Evolutionary conservation across 1,140 invertebrate genomes (phyloP), one percentile per base, ranked within the genome.

Genomic region (Holcopasites calliopsidis): DNA sequence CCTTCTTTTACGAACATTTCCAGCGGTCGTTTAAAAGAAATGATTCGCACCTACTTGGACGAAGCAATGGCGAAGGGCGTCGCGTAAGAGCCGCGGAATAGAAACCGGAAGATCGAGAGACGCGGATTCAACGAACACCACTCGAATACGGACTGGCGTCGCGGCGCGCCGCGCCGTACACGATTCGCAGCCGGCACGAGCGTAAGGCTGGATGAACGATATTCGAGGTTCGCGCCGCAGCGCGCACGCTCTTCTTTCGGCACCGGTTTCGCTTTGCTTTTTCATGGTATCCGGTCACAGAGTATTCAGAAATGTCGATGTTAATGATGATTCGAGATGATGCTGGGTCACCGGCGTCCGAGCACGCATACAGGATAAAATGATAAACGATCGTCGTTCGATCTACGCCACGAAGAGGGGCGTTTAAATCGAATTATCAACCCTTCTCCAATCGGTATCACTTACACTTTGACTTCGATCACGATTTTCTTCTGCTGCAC

Each of bases 101-200:
- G n/a, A 47, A 47, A 47, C 6, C 3, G 13, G n/a, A n/a, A 47
- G n/a, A 47, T 47, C 16, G 44, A 47, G 44, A 47, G 44, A 47
- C 44, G 44, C 44, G 44, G 44, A 18, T n/a, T 61, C 49, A 52
- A 69, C 44, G 50, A 80, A 80, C n/a, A n/a, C 65, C 33, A 26
- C 35, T 81, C 65, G 77, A 60, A 65, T 62, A 47, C 66, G 57
- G 49, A 82, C 79, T 82, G 73, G 52, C 66, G 65, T 49, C 77
- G 58, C 73, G 55, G 54, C 21, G 52, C 50, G 47, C 47, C 58
- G 44, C 16, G 66, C 31, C 64, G n/a, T 73, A 23, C 50, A 68
- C 58, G 58, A 77, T 50, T 64, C 77, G 72, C 49, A 57, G 58
- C 77, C 58, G 73, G 40, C 52, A 21, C 18, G 58, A 66, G 62